Conservation (phyloP, 2,888 invertebrate species). For the Drosophila dives region DNA sequence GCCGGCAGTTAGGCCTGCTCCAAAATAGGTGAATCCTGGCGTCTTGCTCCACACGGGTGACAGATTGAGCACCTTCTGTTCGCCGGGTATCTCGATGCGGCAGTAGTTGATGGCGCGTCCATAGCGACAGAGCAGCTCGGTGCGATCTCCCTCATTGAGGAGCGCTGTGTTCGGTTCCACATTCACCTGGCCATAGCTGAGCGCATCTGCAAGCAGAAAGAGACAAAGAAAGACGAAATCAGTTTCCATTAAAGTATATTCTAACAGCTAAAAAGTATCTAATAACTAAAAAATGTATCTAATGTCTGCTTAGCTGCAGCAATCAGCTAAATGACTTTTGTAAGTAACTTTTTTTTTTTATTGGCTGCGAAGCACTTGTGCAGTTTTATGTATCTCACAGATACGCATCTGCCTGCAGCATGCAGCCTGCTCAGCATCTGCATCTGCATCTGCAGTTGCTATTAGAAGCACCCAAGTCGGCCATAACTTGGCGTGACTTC, state of each 20-base stretch:
- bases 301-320: slow-evolving; percentile 18
- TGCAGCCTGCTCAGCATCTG: slow-evolving; percentile 1
- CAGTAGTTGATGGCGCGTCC: slow-evolving; percentile 82
- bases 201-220: slow-evolving; percentile 72
- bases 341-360: slow-evolving; percentile 22
- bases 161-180: slow-evolving; percentile 82
- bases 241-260: slow-evolving; percentile 43
- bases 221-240: slow-evolving; percentile 25
- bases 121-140: slow-evolving; percentile 82
- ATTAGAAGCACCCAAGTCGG: slow-evolving; percentile 16
- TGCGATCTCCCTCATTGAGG: slow-evolving; percentile 82
- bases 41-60: slow-evolving; percentile 85
- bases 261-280: slow-evolving; percentile 44
- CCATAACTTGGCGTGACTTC: slow-evolving; percentile 4
- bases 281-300: slow-evolving; percentile 21
- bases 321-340: slow-evolving; percentile 53
- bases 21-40: slow-evolving; percentile 86
- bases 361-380: slow-evolving; percentile 33
- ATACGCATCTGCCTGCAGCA: slow-evolving; percentile 48
- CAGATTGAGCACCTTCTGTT: slow-evolving; percentile 84
- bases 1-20: slow-evolving; percentile 87
- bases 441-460: slow-evolving; percentile 26
- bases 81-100: slow-evolving; percentile 86
- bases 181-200: slow-evolving; percentile 80
- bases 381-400: slow-evolving; percentile 45